Conservation (phyloP, 1,140 invertebrate genomes). For the Notospermus geniculatus region DNA sequence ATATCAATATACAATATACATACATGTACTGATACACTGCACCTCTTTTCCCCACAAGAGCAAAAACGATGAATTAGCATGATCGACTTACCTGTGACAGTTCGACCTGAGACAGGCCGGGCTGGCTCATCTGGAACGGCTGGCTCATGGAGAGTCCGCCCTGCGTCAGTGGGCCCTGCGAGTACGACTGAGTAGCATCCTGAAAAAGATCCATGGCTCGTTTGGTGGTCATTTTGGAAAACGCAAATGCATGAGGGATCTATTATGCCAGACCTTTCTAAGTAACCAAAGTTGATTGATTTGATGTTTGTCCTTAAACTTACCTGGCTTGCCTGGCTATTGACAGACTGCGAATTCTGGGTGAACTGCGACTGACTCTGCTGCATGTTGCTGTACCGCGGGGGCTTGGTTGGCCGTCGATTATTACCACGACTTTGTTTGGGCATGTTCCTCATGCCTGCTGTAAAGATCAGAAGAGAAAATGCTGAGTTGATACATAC, state of each 20-base stretch:
- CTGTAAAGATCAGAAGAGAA: too few relatives aligned
- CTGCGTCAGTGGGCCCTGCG: conserved; percentile 60
- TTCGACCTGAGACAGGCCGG: conserved; percentile 58
- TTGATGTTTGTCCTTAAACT: too few relatives aligned
- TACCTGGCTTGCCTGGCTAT: conserved; percentile 53
- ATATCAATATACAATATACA: too few relatives aligned
- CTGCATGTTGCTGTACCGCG: conserved; percentile 44
- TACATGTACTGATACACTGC: too few relatives aligned
- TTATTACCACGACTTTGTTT: neutral
- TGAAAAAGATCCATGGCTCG: conserved; percentile 24
- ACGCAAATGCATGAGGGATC: too few relatives aligned
- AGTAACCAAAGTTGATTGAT: too few relatives aligned
- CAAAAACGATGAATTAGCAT: too few relatives aligned
- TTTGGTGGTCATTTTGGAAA: too few relatives aligned
- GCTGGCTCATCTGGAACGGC: conserved; percentile 57
- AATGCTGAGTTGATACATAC: too few relatives aligned
- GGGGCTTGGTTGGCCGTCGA: conserved; percentile 40
- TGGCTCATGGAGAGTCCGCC: conserved; percentile 57
- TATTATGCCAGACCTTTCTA: too few relatives aligned
- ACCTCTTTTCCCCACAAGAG: too few relatives aligned
- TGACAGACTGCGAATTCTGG: conserved; percentile 29
- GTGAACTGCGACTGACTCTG: conserved; percentile 16
- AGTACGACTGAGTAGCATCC: conserved; percentile 54
- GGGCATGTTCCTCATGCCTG: too few relatives aligned
- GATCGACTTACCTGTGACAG: conserved; percentile 57